These are phyloP conservation scores for Microhierax caerulescens DNA, from an alignment of 2,797 vertebrate species.

Conservation along the genomic window DNA sequence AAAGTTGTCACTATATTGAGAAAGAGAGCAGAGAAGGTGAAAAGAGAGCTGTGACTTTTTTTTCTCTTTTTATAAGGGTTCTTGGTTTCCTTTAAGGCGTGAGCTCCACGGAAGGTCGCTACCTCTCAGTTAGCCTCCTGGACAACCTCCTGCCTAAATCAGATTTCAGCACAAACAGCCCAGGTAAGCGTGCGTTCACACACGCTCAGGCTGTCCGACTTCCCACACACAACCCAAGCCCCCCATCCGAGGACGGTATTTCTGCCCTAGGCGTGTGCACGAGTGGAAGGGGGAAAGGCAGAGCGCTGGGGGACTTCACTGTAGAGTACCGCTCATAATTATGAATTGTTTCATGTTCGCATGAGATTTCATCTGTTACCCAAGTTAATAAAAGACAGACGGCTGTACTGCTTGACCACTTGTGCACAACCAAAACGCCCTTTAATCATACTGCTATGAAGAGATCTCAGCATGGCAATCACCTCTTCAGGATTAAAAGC, in stretches of 20 bases:
- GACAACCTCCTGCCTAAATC: neutral
- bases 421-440: neutral
- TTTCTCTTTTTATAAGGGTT: neutral
- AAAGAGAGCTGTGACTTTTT: neutral
- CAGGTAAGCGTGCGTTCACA: accelerated
- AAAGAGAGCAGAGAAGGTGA: neutral
- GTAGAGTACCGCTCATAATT: neutral
- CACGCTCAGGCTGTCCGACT: neutral
- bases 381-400: neutral
- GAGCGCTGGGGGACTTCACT: neutral
- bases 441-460: neutral
- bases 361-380: neutral
- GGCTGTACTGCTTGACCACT: neutral
- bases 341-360: neutral
- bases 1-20: neutral
- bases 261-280: neutral
- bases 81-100: neutral
- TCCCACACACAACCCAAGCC: neutral
- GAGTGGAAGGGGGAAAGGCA: neutral
- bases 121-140: neutral
- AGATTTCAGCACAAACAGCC: neutral
- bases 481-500: neutral
- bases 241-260: neutral
- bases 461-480: neutral
- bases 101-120: neutral